phyloP scores from a whole-genome alignment of 2,888 invertebrate species.

The Chrysina gloriosa region DNA sequence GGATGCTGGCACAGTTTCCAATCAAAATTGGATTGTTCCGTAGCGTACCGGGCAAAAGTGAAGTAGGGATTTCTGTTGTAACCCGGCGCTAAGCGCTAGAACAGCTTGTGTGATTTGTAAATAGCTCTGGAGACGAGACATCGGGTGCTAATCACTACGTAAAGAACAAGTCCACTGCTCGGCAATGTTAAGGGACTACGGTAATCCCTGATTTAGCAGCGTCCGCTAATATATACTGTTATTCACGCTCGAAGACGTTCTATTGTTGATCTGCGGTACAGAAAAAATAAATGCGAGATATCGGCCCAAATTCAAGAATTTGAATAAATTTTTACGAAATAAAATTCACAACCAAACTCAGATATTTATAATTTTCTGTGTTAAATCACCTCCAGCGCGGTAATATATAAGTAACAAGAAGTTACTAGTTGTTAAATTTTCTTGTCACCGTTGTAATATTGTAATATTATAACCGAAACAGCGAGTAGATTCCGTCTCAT shows the following conservation, averaged over 20 bases:
- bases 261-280: too few species aligned
- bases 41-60: conserved; percentile 42
- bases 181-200: conserved; percentile 50
- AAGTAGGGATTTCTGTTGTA: conserved; percentile 48
- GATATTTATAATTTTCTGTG: too few species aligned
- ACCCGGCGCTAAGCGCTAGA: conserved; percentile 48
- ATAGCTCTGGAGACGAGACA: conserved; percentile 50
- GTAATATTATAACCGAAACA: too few species aligned
- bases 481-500: too few species aligned
- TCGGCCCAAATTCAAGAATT: too few species aligned
- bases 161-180: conserved; percentile 51
- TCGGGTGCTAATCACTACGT: conserved; percentile 52
- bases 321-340: too few species aligned
- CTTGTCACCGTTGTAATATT: too few species aligned
- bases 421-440: too few species aligned
- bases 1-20: conserved; percentile 32
- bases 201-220: conserved; percentile 48
- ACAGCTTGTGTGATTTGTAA: conserved; percentile 51
- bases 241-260: neutral
- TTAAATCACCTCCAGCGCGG: too few species aligned
- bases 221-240: conserved; percentile 31
- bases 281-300: too few species aligned
- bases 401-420: too few species aligned
- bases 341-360: too few species aligned
- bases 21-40: conserved; percentile 43